Evolutionary conservation across 2,797 vertebrate species (phyloP).

Genomic region (Melanotaenia trifasciata): DNA sequence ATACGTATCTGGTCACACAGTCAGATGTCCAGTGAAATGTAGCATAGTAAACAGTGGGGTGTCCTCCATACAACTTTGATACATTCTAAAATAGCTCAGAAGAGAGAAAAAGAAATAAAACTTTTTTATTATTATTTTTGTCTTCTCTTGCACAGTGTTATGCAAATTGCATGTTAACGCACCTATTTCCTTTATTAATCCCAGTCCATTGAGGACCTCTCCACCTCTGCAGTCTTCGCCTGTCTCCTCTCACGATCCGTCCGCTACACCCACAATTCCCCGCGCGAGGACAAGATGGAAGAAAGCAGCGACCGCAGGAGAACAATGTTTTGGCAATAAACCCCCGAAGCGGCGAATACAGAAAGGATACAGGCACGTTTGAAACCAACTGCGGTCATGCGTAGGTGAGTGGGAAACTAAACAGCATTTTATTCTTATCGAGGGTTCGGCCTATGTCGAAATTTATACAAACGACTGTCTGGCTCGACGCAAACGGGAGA

Average conservation of each 20-base stretch:
- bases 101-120: background rate
- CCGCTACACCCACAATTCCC: conserved; percentile 86
- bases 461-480: conserved; percentile 45
- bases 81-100: background rate
- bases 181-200: background rate
- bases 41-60: background rate
- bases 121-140: background rate
- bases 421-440: background rate
- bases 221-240: conserved; percentile 55
- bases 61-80: background rate
- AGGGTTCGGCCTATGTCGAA: conserved; percentile 45
- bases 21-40: background rate
- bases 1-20: background rate
- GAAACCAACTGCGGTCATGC: conserved; percentile 80
- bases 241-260: conserved; percentile 90
- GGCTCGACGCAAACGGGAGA: conserved; percentile 69
- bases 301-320: conserved; percentile 84
- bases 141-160: background rate
- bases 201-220: conserved; percentile 5
- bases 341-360: conserved; percentile 67
- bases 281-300: conserved; percentile 89
- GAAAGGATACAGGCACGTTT: conserved; percentile 67
- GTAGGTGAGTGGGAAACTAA: conserved; percentile 75
- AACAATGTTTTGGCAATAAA: conserved; percentile 90
- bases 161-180: background rate